These are phyloP conservation scores for Mylabris sibirica DNA, from an alignment of 2,888 invertebrate genomes.

Conservation along the genomic window DNA sequence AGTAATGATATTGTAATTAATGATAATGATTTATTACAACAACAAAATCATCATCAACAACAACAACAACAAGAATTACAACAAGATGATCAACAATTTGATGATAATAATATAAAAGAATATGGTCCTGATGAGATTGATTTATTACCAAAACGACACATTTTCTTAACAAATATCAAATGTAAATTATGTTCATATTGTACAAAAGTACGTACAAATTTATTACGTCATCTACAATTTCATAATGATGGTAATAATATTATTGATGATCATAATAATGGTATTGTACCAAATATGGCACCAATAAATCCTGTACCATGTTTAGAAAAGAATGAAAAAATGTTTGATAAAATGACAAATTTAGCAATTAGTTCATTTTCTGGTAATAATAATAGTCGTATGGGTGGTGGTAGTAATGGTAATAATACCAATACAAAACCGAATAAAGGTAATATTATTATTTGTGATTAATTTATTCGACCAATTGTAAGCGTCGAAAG, in stretches of 20 bases:
- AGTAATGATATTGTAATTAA: slow-evolving; percentile 27
- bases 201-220: slow-evolving; percentile 73
- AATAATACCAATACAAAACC: slow-evolving; percentile 3
- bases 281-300: slow-evolving; percentile 68
- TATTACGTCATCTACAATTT: slow-evolving; percentile 73
- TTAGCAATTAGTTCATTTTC: slow-evolving; percentile 73
- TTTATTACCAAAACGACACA: slow-evolving; percentile 70
- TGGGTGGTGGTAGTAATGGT: slow-evolving; percentile 50
- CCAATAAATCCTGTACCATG: slow-evolving; percentile 86
- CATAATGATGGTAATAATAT: slow-evolving; percentile 63
- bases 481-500: no score
- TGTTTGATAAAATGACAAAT: slow-evolving; percentile 88
- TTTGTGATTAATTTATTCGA: no score
- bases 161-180: slow-evolving; percentile 67
- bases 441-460: neutral
- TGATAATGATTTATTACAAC: neutral
- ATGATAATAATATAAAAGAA: slow-evolving; percentile 41
- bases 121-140: slow-evolving; percentile 71
- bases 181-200: slow-evolving; percentile 75
- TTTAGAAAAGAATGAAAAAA: slow-evolving; percentile 76
- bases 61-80: neutral
- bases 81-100: slow-evolving; percentile 30
- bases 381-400: slow-evolving; percentile 55
- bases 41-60: no score
- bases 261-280: slow-evolving; percentile 57